Evolutionary conservation across 2,797 vertebrate species (phyloP), one percentile per base, ranked within the genome.

Genomic region (Sebastiscus tertius): DNA sequence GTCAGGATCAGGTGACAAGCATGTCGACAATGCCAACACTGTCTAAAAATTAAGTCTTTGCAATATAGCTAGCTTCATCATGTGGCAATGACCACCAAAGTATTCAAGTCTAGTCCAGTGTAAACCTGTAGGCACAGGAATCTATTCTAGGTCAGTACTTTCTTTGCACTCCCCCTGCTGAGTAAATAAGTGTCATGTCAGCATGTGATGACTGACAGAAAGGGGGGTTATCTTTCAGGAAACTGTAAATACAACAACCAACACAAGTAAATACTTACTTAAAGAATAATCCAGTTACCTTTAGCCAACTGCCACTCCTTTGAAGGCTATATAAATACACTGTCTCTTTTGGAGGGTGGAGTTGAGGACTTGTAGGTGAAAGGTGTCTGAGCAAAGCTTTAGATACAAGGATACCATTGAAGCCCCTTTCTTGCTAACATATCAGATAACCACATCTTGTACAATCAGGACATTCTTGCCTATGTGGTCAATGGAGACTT

Each of bases 351-450:
- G 34, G 70, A 70, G 54, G 52, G 60, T 36, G 68, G n/a, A 13
- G 67, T 27, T 60, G 60, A 68, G 39, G 55, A 72, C 34, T 79
- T 88, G 88, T 90, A 79, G 89, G 88, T 91, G 85, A 95, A 93
- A 94, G 90, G 89, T 93, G 39, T 61, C 33, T 66, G 33, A 79
- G 42, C 31, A 79, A 70, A 55, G 12, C n/a, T 59, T 18, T 7
- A 36, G 56, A 75, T 42, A 59, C 34, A 55, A 79, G 10, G 22
- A 33, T 5, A 58, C 31, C 9, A 39, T 3, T 61, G 20, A 73
- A 54, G 22, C 12, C 6, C 10, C 34, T 60, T 31, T 24, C 27
- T n/a, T 8, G 36, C 49, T 59, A 56, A 18, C 12, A 81, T n/a
- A 58, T 16, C 55, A 80, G 58, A 72, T 62, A 26, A 63, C 24